phyloP scores from a whole-genome alignment of 2,113 vertebrate species.

The Micromys minutus region DNA sequence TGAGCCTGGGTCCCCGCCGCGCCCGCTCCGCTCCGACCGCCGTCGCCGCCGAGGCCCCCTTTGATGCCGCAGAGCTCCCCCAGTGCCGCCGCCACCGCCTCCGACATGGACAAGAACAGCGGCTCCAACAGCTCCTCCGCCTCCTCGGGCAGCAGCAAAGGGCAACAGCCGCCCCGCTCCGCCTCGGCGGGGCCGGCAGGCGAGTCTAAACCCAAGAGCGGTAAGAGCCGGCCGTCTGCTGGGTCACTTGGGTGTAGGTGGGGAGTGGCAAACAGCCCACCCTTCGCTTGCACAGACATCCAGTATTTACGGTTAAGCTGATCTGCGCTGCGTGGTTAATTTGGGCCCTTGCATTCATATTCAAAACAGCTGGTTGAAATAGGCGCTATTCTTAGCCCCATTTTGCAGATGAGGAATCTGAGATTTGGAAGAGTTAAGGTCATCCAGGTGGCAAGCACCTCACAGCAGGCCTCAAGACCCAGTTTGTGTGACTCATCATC shows the following conservation, averaged over 20 bases:
- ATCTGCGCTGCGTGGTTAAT: background rate
- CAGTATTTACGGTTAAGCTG: background rate
- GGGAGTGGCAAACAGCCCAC: background rate
- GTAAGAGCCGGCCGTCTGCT: conserved; percentile 80
- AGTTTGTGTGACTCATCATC: conserved; percentile 39
- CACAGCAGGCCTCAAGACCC: background rate
- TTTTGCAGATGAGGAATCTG: conserved; percentile 32
- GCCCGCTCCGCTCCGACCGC: conserved; percentile 89
- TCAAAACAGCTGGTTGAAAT: background rate
- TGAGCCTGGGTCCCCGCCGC: conserved; percentile 91
- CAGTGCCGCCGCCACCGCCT: conserved; percentile 82
- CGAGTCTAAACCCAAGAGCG: conserved; percentile 97
- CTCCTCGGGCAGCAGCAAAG: conserved; percentile 91
- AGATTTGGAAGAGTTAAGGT: conserved; percentile 38
- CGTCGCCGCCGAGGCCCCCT: conserved; percentile 83
- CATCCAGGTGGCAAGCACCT: background rate
- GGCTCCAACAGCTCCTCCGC: conserved; percentile 84
- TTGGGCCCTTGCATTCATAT: background rate
- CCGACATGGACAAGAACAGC: conserved; percentile 90
- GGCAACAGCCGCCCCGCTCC: conserved; percentile 89
- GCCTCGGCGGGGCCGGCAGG: conserved; percentile 91
- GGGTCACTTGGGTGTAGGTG: background rate
- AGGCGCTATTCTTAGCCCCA: background rate
- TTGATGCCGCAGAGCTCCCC: conserved; percentile 87
- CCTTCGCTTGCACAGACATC: background rate